These are phyloP conservation scores for Melikaiella ostensackeni DNA, from an alignment of 2,888 invertebrate species.

Conservation along the genomic window DNA sequence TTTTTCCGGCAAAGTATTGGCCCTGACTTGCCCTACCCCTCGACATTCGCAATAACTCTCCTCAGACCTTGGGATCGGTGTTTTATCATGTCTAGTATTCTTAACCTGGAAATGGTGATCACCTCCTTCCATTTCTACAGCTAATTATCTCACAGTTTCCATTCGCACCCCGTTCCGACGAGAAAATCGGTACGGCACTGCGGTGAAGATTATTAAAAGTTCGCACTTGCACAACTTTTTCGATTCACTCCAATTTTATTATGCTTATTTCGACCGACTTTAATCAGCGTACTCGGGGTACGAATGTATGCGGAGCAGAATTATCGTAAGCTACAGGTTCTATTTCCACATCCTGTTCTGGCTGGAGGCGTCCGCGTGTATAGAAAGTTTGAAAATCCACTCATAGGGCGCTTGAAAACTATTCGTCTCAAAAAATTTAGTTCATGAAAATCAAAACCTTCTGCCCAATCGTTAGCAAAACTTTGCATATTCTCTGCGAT, in stretches of 20 bases:
- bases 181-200: slow-evolving; percentile 30
- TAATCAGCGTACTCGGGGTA: slow-evolving; percentile 24
- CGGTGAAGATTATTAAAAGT: slow-evolving; percentile 38
- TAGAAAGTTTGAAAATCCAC: slow-evolving; percentile 11
- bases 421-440: slow-evolving; percentile 10
- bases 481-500: slow-evolving; percentile 18
- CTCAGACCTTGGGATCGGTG: background rate
- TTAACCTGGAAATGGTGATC: background rate
- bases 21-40: background rate
- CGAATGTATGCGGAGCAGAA: background rate
- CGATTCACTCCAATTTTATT: slow-evolving; percentile 25
- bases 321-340: slow-evolving; percentile 22
- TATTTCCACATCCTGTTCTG: slow-evolving; percentile 2
- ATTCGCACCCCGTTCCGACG: slow-evolving; percentile 18
- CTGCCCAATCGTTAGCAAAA: slow-evolving; percentile 28
- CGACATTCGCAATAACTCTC: slow-evolving; percentile 15
- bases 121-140: background rate
- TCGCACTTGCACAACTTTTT: slow-evolving; percentile 27
- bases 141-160: slow-evolving; percentile 37
- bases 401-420: slow-evolving; percentile 10
- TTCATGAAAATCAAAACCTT: slow-evolving; percentile 18
- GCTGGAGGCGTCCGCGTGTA: slow-evolving; percentile 18
- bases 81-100: slow-evolving; percentile 22
- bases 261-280: slow-evolving; percentile 27
- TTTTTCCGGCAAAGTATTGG: slow-evolving; percentile 9